Conservation (phyloP, 2,888 invertebrate genomes). For the Gisinianus flammeolus region DNA sequence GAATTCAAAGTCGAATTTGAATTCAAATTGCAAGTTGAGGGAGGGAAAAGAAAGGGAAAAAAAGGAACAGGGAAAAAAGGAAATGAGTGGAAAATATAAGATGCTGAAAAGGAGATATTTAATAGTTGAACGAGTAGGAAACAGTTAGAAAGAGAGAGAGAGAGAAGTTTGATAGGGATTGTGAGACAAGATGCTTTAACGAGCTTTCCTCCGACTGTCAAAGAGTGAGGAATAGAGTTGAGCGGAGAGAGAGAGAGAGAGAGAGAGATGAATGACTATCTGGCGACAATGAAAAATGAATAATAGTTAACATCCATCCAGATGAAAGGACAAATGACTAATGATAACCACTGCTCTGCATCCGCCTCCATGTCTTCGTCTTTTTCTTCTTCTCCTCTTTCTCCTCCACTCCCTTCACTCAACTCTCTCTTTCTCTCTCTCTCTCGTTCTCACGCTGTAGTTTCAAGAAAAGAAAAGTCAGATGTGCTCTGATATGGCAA, state of each 20-base stretch:
- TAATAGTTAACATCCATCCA: conserved; percentile 29
- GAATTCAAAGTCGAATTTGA: background rate
- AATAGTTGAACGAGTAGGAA: background rate
- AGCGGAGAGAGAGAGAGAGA: background rate
- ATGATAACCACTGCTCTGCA: conserved; percentile 16
- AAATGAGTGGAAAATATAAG: background rate
- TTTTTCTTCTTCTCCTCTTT: background rate
- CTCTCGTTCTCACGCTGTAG: background rate
- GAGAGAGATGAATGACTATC: conserved; percentile 12
- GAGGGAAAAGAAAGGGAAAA: background rate
- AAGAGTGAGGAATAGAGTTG: background rate
- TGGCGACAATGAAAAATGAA: conserved; percentile 39
- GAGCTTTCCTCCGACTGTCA: conserved; percentile 19
- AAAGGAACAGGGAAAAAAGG: background rate
- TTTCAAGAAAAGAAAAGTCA: background rate
- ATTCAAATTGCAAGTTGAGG: background rate
- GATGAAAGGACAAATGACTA: conserved; percentile 40
- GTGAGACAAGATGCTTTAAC: conserved; percentile 25
- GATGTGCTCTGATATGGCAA: background rate
- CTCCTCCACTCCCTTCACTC: background rate
- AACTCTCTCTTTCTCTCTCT: background rate
- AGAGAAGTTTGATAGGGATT: background rate
- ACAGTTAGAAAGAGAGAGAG: no score
- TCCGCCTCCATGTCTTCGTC: background rate
- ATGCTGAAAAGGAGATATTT: background rate